Conservation (phyloP, 2,113 vertebrate genomes). For the Lasiurus borealis region DNA sequence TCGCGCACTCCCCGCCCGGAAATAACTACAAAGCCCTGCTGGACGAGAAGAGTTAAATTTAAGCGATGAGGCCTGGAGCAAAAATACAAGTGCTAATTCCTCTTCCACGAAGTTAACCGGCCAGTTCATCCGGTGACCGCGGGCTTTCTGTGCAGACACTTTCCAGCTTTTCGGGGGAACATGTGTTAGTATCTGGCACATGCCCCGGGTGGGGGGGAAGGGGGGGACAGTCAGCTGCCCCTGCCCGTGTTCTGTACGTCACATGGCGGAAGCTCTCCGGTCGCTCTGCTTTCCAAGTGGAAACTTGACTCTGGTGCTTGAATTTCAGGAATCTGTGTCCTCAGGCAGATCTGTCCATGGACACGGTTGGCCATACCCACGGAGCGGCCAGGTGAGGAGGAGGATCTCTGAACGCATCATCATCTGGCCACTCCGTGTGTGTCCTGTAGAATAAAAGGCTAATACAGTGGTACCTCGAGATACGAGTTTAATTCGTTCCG, state of each 20-base stretch:
- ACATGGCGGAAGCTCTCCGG: background rate
- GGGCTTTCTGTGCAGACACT: background rate
- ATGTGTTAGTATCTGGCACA: background rate
- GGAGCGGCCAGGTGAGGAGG: too few species aligned
- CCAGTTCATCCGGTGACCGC: background rate
- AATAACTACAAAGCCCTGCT: background rate
- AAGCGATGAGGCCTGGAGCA: background rate
- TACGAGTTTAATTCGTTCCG: too few species aligned
- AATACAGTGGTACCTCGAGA: too few species aligned
- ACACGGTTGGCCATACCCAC: background rate
- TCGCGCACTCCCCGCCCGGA: background rate
- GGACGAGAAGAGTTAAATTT: background rate
- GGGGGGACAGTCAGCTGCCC: background rate
- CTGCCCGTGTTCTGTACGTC: background rate
- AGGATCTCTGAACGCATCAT: too few species aligned
- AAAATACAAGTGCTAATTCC: background rate
- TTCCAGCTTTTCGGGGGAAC: slow-evolving; percentile 10
- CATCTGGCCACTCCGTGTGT: too few species aligned
- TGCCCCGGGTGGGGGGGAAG: too few species aligned
- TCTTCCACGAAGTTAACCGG: background rate
- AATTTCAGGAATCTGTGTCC: slow-evolving; percentile 30
- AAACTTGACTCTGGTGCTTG: background rate
- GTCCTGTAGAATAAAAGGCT: too few species aligned
- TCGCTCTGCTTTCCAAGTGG: background rate
- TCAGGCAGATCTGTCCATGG: background rate